Percentiles rank a stretch among this genome's conserved stretches.
These are phyloP conservation scores for Itoplectis maculator DNA, from an alignment of 2,888 invertebrate genomes.

Conservation along the genomic window DNA sequence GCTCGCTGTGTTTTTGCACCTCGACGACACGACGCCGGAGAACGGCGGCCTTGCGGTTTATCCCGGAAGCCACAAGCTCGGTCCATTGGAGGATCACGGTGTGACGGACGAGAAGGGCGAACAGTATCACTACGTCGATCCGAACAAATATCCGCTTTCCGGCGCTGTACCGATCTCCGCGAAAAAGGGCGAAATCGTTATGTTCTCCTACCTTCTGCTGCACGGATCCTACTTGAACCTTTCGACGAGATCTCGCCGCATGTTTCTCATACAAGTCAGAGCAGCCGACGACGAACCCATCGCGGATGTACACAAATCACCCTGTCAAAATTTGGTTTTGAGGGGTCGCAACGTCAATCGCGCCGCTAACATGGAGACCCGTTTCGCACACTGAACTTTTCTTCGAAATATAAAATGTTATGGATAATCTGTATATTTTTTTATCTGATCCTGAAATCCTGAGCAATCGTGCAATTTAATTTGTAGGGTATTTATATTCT, in stretches of 20 bases:
- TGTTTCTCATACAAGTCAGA: slow-evolving; percentile 86
- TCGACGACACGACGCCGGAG: slow-evolving; percentile 86
- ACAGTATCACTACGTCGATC: slow-evolving; percentile 85
- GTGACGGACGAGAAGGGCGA: slow-evolving; percentile 82
- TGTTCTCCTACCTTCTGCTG: slow-evolving; percentile 87
- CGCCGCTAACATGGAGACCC: slow-evolving; percentile 81
- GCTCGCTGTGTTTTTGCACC: slow-evolving; percentile 87
- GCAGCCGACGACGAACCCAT: slow-evolving; percentile 86
- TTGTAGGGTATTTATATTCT: not conserved
- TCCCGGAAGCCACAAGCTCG: slow-evolving; percentile 87
- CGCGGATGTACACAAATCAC: slow-evolving; percentile 83
- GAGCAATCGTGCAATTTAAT: not conserved
- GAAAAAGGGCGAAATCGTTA: slow-evolving; percentile 86
- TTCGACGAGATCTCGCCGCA: slow-evolving; percentile 85
- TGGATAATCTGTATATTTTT: not conserved
- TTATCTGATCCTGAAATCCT: not conserved
- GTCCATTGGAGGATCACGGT: slow-evolving; percentile 86
- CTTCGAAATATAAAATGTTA: not conserved
- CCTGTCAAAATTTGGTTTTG: slow-evolving; percentile 86
- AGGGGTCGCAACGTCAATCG: slow-evolving; percentile 85
- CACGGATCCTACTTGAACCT: slow-evolving; percentile 87
- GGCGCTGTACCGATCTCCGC: slow-evolving; percentile 86
- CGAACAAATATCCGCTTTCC: slow-evolving; percentile 85
- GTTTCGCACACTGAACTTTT: slow-evolving; percentile 71
- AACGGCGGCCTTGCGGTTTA: slow-evolving; percentile 87